Evolutionary conservation across 1,140 invertebrate species (phyloP).

Genomic region (Reticulitermes speratus): DNA sequence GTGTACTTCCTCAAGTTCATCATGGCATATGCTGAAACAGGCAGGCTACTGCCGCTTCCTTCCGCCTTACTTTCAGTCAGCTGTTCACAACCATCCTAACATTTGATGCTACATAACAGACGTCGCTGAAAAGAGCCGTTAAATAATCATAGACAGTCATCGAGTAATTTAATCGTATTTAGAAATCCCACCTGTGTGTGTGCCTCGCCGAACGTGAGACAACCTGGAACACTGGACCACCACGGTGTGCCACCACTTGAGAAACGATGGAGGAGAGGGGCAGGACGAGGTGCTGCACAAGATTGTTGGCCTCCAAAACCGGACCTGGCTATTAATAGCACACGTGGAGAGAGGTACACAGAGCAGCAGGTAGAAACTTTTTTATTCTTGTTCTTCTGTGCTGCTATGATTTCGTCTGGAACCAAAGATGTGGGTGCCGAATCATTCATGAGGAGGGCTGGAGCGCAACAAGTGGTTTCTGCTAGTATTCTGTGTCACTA

Average conservation of each 20-base stretch:
- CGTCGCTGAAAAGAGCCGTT: no score
- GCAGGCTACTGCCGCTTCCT: no score
- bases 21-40: no score
- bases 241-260: background rate
- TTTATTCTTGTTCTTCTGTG: background rate
- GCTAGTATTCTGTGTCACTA: no score
- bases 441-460: background rate
- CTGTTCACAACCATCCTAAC: no score
- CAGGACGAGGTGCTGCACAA: background rate
- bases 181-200: no score
- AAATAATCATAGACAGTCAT: no score
- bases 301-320: slow-evolving; percentile 9
- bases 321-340: slow-evolving; percentile 15
- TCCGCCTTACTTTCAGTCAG: no score
- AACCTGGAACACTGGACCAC: background rate
- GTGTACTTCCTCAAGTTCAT: no score
- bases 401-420: background rate
- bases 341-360: background rate
- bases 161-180: no score
- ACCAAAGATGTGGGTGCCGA: background rate
- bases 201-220: background rate
- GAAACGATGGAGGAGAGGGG: background rate
- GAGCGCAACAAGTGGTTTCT: no score
- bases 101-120: no score
- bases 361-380: background rate